Base-by-base conservation (phyloP, 2,888 invertebrate genomes). In the Drosophila mulleri region DNA sequence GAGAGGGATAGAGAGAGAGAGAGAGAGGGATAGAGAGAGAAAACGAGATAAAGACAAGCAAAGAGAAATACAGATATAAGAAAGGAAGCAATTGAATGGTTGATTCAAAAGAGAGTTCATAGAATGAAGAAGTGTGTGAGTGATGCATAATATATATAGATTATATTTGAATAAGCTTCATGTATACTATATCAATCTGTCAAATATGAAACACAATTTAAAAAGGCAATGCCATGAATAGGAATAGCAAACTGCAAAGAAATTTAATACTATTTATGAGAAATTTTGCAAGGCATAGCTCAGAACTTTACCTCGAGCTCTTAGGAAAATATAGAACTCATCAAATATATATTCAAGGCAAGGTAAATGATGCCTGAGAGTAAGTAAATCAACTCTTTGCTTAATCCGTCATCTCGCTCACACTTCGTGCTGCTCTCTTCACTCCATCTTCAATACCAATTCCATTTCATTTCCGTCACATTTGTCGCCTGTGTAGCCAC, bases 401-500 rank as follows among this genome's bases (percentile, higher is more conserved):
- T 23, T 14, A 11, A 8, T 11, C 20, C 14, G 5, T 20, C 20
- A 20, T 20, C 12, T n/a, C 14, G 0, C n/a, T n/a, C 29, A 6
- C 12, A 18, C 2, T 6, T 2, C 11, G 12, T 12, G 1, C 35
- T 11, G 7, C 14, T 23, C 44, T 20, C 32, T 11, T 8, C 41
- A 26, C 16, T n/a, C 7, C 8, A 6, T 39, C 14, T 5, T 14
- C 29, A 29, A 7, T 29, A 35, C 8, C 2, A 35, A 5, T 41
- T 42, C 44, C 4, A 23, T 1, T 1, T 35, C 20, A 23, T 35
- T 23, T 48, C 44, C 29, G 63, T 20, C 67, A 71, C 29, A 35
- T 60, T 79, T 79, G 77, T 67, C 77, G 78, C 54, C 78, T 68
- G 29, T 20, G 16, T 16, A 14, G 2, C 44, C 18, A n/a, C 35